Base-by-base conservation (phyloP, 1,140 invertebrate genomes). In the Halyomorpha halys region DNA sequence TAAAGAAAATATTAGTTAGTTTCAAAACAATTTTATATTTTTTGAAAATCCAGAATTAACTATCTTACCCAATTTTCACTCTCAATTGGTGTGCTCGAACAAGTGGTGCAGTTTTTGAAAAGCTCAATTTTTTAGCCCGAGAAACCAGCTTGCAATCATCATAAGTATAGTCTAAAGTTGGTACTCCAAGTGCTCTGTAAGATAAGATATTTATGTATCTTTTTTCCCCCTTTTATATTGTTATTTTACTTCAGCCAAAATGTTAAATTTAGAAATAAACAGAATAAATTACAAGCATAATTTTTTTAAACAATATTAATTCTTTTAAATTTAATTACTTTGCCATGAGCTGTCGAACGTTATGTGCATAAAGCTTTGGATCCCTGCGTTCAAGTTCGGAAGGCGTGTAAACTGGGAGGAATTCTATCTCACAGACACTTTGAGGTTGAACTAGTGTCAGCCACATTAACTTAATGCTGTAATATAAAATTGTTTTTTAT, bases 391-490 rank as follows among this genome's bases (percentile, higher is more conserved):
- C 94, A 64, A 86, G 88, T 68, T 90, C 86, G 69, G 78, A 91
- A 2, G 94, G 94, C 16, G 78, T 81, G 76, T 97, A 96, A 0
- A 97, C 91, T 0, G 94, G 94, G 15, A 98, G 80, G 77, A 91
- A 97, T 79, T 97, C 93, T 60, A 98, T 89, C 80, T 97, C 93
- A 71, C 91, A 89, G 59, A 83, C 84, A 68, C 88, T 96, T 71
- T 90, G 86, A 66, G 95, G 85, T 75, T 95, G 90, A 8, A 91
- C 90, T 67, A 97, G 76, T 0, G 93, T 95, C 64, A 94, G 75
- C 91, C 92, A 97, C 9, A 97, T 74, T 30, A 93, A 78, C 72
- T 90, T 87, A 67, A 89, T 76, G 21, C 90, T 94, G 76, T 56
- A 82, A 80, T 39, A 39, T 39, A 39, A 39, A 39, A 4, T 30